Conservation (phyloP, 2,113 vertebrate genomes). For the Ascaphus truei region DNA sequence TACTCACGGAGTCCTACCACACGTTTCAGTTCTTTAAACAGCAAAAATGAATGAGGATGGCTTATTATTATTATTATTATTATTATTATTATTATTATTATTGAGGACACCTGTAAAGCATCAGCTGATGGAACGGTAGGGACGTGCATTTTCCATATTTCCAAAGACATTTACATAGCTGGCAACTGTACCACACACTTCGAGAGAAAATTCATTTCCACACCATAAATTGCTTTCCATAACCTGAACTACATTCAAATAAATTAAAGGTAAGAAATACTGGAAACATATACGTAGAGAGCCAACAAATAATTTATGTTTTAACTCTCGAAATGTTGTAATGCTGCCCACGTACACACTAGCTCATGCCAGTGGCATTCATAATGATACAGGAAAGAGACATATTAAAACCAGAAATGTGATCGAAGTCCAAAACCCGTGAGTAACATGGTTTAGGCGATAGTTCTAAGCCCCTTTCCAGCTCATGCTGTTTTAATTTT, state of each 20-base stretch:
- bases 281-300: background rate
- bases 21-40: too few species aligned
- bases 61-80: too few species aligned
- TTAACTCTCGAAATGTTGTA: background rate
- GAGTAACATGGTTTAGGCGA: background rate
- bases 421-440: background rate
- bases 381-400: background rate
- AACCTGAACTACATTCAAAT: background rate
- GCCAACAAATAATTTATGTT: background rate
- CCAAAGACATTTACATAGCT: background rate
- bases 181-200: slow-evolving; percentile 16
- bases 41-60: too few species aligned
- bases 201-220: slow-evolving; percentile 11
- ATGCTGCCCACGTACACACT: slow-evolving; percentile 12
- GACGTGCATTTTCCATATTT: slow-evolving; percentile 4
- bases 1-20: too few species aligned
- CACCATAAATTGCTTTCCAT: slow-evolving; percentile 11
- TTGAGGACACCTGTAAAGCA: background rate
- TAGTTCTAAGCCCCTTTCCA: background rate
- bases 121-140: background rate
- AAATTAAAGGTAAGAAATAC: background rate
- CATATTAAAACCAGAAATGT: slow-evolving; percentile 11
- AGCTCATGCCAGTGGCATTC: background rate
- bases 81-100: too few species aligned
- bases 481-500: background rate